phyloP scores from a whole-genome alignment of 2,888 invertebrate genomes.

The Tineola bisselliella region DNA sequence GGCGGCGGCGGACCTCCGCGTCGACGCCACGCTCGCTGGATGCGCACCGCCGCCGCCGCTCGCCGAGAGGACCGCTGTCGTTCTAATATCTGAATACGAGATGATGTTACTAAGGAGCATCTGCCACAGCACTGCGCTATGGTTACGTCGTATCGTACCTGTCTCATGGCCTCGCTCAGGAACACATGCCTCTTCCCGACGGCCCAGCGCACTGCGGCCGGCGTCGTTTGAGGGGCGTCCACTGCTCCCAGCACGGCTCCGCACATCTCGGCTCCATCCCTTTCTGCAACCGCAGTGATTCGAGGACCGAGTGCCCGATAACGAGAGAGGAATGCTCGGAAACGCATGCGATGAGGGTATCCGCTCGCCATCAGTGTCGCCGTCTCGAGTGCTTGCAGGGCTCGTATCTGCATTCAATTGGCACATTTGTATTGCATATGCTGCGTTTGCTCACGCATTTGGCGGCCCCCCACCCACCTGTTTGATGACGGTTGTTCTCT shows the following conservation, averaged over 20 bases:
- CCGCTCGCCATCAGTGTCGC: conserved; percentile 96
- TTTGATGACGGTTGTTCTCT: conserved; percentile 82
- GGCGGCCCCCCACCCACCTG: no score
- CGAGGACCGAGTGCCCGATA: conserved; percentile 89
- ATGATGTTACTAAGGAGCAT: no score
- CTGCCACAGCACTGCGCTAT: neutral
- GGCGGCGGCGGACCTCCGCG: conserved; percentile 20
- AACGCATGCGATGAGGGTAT: conserved; percentile 94
- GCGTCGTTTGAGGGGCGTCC: conserved; percentile 79
- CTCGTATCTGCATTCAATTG: conserved; percentile 82
- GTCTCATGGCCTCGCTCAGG: conserved; percentile 91
- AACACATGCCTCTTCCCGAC: conserved; percentile 94
- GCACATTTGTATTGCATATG: no score
- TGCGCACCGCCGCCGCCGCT: conserved; percentile 78
- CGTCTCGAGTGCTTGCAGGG: conserved; percentile 91
- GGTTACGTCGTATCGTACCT: conserved; percentile 61
- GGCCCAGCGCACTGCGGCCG: conserved; percentile 77
- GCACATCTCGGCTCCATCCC: conserved; percentile 66
- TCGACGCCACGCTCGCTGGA: conserved; percentile 86
- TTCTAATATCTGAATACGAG: conserved; percentile 75
- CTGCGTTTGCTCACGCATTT: no score
- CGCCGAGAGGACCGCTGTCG: conserved; percentile 80
- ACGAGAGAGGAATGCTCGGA: conserved; percentile 88
- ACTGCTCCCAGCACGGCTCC: conserved; percentile 80
- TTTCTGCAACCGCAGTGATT: conserved; percentile 72